Percentiles rank a stretch among this genome's conserved stretches.
phyloP scores from a whole-genome alignment of 2,113 vertebrate species.

The Herpailurus yagouaroundi region DNA sequence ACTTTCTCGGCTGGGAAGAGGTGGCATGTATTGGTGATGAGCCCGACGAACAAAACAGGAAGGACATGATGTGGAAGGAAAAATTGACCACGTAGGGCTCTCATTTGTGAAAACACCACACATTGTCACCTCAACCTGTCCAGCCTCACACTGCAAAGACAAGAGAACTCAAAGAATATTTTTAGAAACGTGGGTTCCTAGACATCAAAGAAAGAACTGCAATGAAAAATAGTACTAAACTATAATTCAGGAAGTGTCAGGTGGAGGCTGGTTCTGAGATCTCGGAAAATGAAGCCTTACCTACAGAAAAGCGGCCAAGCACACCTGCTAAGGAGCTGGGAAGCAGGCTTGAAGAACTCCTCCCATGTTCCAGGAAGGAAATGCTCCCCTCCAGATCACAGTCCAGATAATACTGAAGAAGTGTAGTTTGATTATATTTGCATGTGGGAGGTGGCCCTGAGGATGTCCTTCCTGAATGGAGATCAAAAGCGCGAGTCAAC shows the following conservation, averaged over 20 bases:
- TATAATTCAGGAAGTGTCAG: slow-evolving; percentile 2
- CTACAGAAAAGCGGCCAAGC: not conserved
- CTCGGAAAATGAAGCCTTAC: not conserved
- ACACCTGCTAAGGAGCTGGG: not conserved
- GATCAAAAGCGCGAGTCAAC: not conserved
- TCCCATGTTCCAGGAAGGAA: not conserved
- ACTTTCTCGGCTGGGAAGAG: slow-evolving; percentile 61
- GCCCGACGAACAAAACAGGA: not conserved
- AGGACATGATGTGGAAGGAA: slow-evolving; percentile 14
- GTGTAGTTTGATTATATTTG: not conserved
- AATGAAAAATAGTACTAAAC: slow-evolving; percentile 16
- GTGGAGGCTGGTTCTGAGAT: not conserved
- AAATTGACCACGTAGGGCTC: not conserved
- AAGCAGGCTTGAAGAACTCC: not conserved
- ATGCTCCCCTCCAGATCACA: not conserved
- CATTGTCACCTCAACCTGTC: not conserved
- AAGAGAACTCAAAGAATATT: not conserved
- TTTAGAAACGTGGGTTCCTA: slow-evolving; percentile 41
- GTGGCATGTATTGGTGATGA: slow-evolving; percentile 52
- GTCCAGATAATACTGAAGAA: not conserved
- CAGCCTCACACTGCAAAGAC: not conserved
- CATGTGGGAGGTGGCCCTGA: not conserved
- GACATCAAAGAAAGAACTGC: slow-evolving; percentile 26
- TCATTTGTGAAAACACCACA: not conserved
- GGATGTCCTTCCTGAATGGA: not conserved